These are phyloP conservation scores for Linhomoeus sp. DNA, from an alignment of 2,888 invertebrate genomes.

Conservation along the genomic window DNA sequence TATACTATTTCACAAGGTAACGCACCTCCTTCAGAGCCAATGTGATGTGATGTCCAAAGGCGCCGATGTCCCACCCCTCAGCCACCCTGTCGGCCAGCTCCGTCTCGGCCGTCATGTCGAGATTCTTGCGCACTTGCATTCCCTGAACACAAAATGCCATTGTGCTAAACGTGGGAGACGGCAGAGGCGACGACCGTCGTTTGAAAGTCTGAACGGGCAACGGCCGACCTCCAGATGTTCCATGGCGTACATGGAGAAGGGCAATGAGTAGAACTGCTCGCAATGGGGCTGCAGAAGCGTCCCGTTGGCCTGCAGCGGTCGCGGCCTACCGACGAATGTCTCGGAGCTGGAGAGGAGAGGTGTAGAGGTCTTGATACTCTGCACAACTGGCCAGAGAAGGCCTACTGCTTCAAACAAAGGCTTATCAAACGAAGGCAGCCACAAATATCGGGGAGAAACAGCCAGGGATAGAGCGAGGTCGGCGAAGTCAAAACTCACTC, in stretches of 20 bases:
- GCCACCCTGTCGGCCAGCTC: slow-evolving; percentile 26
- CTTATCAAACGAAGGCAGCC: background rate
- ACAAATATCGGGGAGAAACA: background rate
- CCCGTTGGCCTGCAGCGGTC: background rate
- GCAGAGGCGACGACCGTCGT: too few relatives aligned
- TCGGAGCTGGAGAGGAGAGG: background rate
- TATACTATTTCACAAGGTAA: background rate
- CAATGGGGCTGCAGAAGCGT: slow-evolving; percentile 40
- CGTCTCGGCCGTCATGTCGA: slow-evolving; percentile 37
- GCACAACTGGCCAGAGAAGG: background rate
- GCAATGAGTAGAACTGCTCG: slow-evolving; percentile 39
- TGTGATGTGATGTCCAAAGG: slow-evolving; percentile 45
- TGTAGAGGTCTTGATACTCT: background rate
- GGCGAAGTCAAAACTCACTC: background rate
- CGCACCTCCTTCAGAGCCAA: slow-evolving; percentile 37
- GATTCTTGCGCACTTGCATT: slow-evolving; percentile 36
- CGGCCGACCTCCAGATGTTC: slow-evolving; percentile 39
- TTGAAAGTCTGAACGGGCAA: too few relatives aligned
- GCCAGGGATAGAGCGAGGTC: background rate
- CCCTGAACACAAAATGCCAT: slow-evolving; percentile 31
- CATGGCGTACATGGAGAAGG: slow-evolving; percentile 44
- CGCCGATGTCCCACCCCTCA: slow-evolving; percentile 26
- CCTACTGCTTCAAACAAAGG: too few relatives aligned
- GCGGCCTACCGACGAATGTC: background rate
- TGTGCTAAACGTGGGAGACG: too few relatives aligned